These are phyloP conservation scores for Strigamia maritima DNA, from an alignment of 2,888 invertebrate genomes.

Conservation along the genomic window DNA sequence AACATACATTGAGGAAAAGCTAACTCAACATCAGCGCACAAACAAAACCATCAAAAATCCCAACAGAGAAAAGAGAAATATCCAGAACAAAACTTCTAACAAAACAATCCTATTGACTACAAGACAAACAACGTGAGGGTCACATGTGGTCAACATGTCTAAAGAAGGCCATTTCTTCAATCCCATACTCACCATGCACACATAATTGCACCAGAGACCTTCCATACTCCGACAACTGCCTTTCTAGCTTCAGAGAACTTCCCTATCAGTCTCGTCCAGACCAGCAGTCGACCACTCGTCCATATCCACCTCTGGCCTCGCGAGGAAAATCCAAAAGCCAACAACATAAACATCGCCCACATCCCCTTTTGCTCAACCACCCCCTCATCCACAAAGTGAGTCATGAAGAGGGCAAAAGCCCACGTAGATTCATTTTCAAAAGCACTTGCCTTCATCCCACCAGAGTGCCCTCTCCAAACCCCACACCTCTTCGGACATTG, in stretches of 20 bases:
- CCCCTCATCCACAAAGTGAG: not conserved
- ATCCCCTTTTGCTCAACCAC: not conserved
- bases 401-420: not conserved
- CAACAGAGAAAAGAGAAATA: not conserved
- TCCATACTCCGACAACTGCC: not conserved
- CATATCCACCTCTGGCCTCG: not conserved
- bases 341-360: not conserved
- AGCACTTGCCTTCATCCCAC: not conserved
- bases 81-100: not conserved
- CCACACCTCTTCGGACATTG: not conserved
- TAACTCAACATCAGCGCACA: not conserved
- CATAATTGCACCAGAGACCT: not conserved
- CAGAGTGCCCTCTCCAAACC: not conserved
- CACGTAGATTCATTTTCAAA: not conserved
- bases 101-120: not conserved
- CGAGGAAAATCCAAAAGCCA: not conserved
- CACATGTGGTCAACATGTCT: not conserved
- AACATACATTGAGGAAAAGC: too few species aligned
- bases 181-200: not conserved
- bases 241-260: not conserved
- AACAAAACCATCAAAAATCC: not conserved
- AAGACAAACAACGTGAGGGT: not conserved
- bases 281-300: not conserved
- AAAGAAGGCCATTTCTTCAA: not conserved
- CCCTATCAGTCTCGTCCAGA: not conserved